These are phyloP conservation scores for Ataeniobius toweri DNA, from an alignment of 2,797 vertebrate genomes.

Conservation along the genomic window DNA sequence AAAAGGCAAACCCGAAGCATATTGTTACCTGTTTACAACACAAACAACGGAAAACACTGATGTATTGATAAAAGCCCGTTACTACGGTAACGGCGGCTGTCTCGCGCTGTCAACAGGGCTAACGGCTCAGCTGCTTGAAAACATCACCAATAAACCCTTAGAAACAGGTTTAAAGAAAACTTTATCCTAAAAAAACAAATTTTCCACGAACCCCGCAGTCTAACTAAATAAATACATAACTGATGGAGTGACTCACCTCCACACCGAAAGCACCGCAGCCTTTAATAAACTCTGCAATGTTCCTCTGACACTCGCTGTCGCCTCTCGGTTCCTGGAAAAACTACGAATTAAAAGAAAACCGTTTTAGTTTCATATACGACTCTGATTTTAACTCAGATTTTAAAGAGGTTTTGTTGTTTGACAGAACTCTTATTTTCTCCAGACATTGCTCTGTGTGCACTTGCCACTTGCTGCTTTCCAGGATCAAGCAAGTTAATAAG, in stretches of 20 bases:
- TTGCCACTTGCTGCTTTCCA: conserved; percentile 39
- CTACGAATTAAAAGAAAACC: conserved; percentile 70
- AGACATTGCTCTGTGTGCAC: conserved; percentile 27
- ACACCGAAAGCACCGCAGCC: conserved; percentile 88
- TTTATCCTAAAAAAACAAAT: neutral
- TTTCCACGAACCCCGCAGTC: neutral
- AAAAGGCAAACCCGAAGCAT: neutral
- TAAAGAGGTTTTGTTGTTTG: neutral
- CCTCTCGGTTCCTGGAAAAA: conserved; percentile 89
- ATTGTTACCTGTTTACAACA: too few species aligned
- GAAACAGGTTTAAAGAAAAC: neutral
- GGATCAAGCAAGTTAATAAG: conserved; percentile 22
- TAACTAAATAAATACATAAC: neutral
- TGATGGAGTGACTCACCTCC: conserved; percentile 84
- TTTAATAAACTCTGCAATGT: conserved; percentile 91
- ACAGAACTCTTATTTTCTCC: conserved; percentile 19
- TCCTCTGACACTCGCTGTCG: conserved; percentile 90
- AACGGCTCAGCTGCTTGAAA: neutral
- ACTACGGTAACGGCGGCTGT: neutral
- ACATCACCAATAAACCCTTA: neutral
- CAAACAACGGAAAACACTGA: neutral
- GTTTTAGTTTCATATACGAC: neutral
- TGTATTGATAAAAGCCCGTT: neutral
- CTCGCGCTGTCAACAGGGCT: neutral
- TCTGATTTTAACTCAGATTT: accelerated